A percentile compares a stretch with the other conserved stretches of the same genome.
Evolutionary conservation across 53 echinoderm and acorn worm species (phyloP).

Genomic region (Echinarachnius parma): DNA sequence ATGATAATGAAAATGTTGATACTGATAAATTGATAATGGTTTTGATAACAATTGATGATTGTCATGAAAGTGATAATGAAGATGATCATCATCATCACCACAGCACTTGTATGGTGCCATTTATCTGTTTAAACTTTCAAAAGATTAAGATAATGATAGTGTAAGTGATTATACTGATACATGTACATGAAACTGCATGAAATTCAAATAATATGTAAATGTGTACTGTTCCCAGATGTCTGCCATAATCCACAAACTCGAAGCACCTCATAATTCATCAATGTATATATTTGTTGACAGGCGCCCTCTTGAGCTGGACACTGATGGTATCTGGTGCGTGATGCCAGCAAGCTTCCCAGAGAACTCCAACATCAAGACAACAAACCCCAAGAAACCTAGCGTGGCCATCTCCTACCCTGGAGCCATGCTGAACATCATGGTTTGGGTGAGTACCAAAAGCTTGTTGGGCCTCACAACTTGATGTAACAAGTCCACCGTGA

Average conservation of each 20-base stretch:
- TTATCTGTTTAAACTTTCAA: no score
- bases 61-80: no score
- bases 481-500: no score
- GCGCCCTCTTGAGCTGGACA: conserved; percentile 94
- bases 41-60: no score
- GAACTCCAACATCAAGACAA: conserved; percentile 93
- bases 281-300: conserved; percentile 55
- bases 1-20: neutral
- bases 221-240: neutral
- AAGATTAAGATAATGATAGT: no score
- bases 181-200: no score
- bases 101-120: no score
- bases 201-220: no score
- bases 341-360: conserved; percentile 96
- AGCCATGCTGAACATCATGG: conserved; percentile 99
- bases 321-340: conserved; percentile 99
- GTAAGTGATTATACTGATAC: no score
- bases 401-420: conserved; percentile 96
- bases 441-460: conserved; percentile 90
- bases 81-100: no score
- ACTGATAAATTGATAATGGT: no score
- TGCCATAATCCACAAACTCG: neutral
- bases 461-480: no score
- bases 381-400: conserved; percentile 98
- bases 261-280: neutral